phyloP scores from a whole-genome alignment of 2,113 vertebrate species.

The Hydrolagus affinis region DNA sequence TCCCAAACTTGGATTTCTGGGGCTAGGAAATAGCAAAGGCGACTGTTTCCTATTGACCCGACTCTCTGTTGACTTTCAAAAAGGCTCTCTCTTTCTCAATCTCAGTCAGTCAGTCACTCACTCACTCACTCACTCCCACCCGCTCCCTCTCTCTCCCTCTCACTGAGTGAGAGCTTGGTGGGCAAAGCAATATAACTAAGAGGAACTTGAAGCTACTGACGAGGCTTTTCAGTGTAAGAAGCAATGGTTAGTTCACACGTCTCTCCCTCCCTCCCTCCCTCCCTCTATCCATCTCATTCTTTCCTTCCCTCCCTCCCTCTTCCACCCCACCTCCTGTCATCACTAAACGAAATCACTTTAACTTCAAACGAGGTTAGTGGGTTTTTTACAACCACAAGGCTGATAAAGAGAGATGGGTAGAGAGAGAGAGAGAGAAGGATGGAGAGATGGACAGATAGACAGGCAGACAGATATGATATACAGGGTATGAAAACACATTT shows the following conservation, averaged over 20 bases:
- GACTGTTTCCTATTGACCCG: not conserved
- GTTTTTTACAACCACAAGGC: slow-evolving; percentile 39
- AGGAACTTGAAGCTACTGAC: slow-evolving; percentile 48
- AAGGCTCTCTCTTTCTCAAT: slow-evolving; percentile 37
- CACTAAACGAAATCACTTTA: slow-evolving; percentile 56
- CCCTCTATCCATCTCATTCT: too few species aligned
- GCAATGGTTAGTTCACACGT: slow-evolving; percentile 65
- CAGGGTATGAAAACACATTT: too few species aligned
- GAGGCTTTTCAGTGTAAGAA: slow-evolving; percentile 52
- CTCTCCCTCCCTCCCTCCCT: slow-evolving; percentile 39
- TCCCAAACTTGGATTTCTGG: too few species aligned
- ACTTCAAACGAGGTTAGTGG: slow-evolving; percentile 51
- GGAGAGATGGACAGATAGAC: too few species aligned
- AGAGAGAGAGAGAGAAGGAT: too few species aligned
- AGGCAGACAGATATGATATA: too few species aligned
- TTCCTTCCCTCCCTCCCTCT: too few species aligned
- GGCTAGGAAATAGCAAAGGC: too few species aligned
- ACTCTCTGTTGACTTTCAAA: slow-evolving; percentile 23
- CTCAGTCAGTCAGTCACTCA: slow-evolving; percentile 35
- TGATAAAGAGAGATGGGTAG: too few species aligned
- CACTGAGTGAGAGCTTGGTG: slow-evolving; percentile 43
- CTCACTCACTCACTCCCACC: not conserved
- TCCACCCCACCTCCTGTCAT: slow-evolving; percentile 53
- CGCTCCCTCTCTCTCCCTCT: slow-evolving; percentile 33
- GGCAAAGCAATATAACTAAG: slow-evolving; percentile 56